phyloP scores from a whole-genome alignment of 1,140 invertebrate species.

The Listronotus oregonensis region DNA sequence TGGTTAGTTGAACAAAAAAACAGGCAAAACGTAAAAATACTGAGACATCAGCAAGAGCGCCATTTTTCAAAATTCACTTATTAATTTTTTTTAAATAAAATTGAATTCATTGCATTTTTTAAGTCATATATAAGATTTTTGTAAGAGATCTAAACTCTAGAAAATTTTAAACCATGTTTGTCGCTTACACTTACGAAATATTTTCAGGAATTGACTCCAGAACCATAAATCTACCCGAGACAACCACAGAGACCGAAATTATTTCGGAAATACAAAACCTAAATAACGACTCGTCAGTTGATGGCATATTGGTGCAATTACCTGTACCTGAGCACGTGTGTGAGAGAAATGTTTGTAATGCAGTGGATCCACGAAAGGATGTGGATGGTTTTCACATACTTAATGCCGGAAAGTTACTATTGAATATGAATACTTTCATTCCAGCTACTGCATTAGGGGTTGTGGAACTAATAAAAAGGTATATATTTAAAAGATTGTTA shows the following conservation, averaged over 20 bases:
- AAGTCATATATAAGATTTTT: too few relatives aligned
- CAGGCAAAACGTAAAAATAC: not conserved
- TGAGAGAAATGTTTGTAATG: conserved; percentile 78
- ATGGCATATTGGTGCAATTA: conserved; percentile 86
- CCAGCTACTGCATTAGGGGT: conserved; percentile 88
- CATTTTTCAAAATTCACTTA: too few relatives aligned
- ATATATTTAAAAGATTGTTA: not conserved
- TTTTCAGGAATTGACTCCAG: conserved; percentile 60
- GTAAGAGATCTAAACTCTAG: too few relatives aligned
- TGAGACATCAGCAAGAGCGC: not conserved
- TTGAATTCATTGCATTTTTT: too few relatives aligned
- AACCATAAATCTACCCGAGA: conserved; percentile 52
- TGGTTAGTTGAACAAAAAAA: not conserved
- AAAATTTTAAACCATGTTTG: too few relatives aligned
- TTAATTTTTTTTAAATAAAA: too few relatives aligned
- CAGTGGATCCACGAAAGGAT: conserved; percentile 81
- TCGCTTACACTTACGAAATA: too few relatives aligned
- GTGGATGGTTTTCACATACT: conserved; percentile 87
- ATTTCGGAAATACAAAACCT: conserved; percentile 67
- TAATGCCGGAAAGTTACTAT: conserved; percentile 78
- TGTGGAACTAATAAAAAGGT: conserved; percentile 74
- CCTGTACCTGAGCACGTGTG: conserved; percentile 78
- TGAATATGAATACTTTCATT: conserved; percentile 75
- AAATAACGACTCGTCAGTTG: conserved; percentile 72
- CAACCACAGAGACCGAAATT: conserved; percentile 69